Evolutionary conservation across 2,888 invertebrate genomes (phyloP).

Genomic region (Sphaerophoria rueppellii): DNA sequence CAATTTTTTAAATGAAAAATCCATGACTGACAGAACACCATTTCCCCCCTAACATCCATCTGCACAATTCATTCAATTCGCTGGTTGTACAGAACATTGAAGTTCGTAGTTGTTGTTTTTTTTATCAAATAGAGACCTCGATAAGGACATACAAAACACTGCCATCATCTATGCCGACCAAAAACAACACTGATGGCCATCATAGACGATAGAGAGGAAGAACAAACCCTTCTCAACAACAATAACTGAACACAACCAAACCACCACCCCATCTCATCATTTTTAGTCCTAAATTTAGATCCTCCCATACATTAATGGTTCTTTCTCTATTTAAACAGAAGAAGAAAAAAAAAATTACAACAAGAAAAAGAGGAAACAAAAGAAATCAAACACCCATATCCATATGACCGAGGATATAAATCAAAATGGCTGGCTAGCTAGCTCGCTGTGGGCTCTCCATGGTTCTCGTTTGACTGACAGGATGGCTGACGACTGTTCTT

Average conservation of each 20-base stretch:
- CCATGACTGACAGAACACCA: slow-evolving; percentile 70
- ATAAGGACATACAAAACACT: slow-evolving; percentile 60
- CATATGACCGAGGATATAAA: slow-evolving; percentile 81
- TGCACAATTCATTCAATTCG: slow-evolving; percentile 37
- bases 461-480: slow-evolving; percentile 74
- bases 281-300: slow-evolving; percentile 73
- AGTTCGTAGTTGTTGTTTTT: slow-evolving; percentile 37
- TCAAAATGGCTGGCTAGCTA: slow-evolving; percentile 81
- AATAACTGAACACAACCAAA: slow-evolving; percentile 8
- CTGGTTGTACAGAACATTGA: neutral
- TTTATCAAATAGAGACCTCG: slow-evolving; percentile 54
- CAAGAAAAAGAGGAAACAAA: slow-evolving; percentile 62
- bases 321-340: slow-evolving; percentile 65
- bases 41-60: slow-evolving; percentile 57
- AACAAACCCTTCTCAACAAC: slow-evolving; percentile 44
- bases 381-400: slow-evolving; percentile 78
- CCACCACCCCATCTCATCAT: slow-evolving; percentile 37
- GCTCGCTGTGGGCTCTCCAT: slow-evolving; percentile 64
- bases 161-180: slow-evolving; percentile 57
- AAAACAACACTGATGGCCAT: neutral
- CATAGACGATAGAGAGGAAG: slow-evolving; percentile 10
- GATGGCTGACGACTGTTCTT: slow-evolving; percentile 81
- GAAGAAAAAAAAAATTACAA: slow-evolving; percentile 50
- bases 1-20: slow-evolving; percentile 1
- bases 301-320: slow-evolving; percentile 75